Conservation (phyloP, 2,113 vertebrate species). For the Cromileptes altivelis region DNA sequence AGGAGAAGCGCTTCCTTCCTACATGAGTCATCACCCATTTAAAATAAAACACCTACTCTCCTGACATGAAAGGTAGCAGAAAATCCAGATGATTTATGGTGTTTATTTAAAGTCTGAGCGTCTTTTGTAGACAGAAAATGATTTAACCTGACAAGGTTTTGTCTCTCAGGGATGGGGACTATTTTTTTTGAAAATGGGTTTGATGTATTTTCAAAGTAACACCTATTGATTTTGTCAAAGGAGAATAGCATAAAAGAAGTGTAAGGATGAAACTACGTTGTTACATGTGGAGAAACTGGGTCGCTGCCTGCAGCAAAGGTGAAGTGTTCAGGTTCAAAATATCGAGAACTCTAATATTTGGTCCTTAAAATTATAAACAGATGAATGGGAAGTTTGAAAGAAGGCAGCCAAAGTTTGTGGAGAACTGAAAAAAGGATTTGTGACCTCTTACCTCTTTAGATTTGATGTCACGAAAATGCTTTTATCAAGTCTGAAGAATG, state of each 20-base stretch:
- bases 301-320: neutral
- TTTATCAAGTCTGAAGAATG: neutral
- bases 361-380: neutral
- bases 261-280: neutral
- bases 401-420: neutral
- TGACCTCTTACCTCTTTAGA: too few relatives aligned
- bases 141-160: neutral
- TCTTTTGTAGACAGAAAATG: neutral
- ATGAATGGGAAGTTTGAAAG: neutral
- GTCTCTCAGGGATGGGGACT: neutral
- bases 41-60: slow-evolving; percentile 1
- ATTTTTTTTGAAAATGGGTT: neutral
- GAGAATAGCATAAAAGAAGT: too few relatives aligned
- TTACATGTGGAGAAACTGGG: neutral
- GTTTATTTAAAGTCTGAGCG: slow-evolving; percentile 19
- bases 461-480: neutral
- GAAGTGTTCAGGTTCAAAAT: neutral
- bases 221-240: too few relatives aligned
- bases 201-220: neutral
- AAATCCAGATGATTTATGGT: slow-evolving; percentile 33
- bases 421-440: neutral
- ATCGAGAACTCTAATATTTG: neutral
- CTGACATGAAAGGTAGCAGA: neutral
- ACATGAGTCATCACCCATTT: slow-evolving; percentile 15
- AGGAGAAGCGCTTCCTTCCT: slow-evolving; percentile 10